Conservation (phyloP, 2,113 vertebrate genomes). For the Pseudorhombus dupliciocellatus region DNA sequence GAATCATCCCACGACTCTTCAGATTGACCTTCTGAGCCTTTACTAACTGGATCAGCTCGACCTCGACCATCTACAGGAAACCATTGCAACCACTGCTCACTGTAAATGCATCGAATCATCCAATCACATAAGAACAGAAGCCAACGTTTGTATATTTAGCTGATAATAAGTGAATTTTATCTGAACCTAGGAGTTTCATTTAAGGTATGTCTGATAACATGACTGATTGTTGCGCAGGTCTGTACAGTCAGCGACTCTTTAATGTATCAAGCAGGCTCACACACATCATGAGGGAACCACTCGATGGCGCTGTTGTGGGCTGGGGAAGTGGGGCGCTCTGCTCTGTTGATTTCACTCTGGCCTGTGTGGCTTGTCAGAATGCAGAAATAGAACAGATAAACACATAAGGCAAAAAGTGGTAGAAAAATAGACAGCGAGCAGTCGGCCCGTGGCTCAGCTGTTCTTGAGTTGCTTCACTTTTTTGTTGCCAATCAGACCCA, state of each 20-base stretch:
- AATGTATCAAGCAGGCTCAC: slow-evolving; percentile 25
- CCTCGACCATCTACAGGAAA: no score
- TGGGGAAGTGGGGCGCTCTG: not conserved
- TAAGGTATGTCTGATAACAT: no score
- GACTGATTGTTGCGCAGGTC: not conserved
- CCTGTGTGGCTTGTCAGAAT: slow-evolving; percentile 30
- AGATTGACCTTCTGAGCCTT: no score
- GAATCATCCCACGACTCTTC: no score
- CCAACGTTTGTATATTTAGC: no score
- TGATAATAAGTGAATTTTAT: no score
- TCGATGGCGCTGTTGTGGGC: slow-evolving; percentile 46
- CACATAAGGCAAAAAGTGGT: slow-evolving; percentile 48
- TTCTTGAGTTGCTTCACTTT: slow-evolving; percentile 33
- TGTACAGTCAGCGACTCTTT: not conserved
- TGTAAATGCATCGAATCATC: no score
- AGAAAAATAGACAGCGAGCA: slow-evolving; percentile 54
- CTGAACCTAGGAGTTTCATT: no score
- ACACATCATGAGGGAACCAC: slow-evolving; percentile 3
- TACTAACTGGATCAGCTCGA: no score
- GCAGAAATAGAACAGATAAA: slow-evolving; percentile 66
- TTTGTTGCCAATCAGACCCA: slow-evolving; percentile 5
- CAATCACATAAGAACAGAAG: not conserved
- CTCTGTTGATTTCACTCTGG: slow-evolving; percentile 28
- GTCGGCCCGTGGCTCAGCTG: slow-evolving; percentile 25
- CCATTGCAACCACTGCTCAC: no score